Percentiles rank a stretch among this genome's conserved stretches.
These are phyloP conservation scores for Promerops cafer DNA, from an alignment of 2,113 vertebrate species.

Conservation along the genomic window DNA sequence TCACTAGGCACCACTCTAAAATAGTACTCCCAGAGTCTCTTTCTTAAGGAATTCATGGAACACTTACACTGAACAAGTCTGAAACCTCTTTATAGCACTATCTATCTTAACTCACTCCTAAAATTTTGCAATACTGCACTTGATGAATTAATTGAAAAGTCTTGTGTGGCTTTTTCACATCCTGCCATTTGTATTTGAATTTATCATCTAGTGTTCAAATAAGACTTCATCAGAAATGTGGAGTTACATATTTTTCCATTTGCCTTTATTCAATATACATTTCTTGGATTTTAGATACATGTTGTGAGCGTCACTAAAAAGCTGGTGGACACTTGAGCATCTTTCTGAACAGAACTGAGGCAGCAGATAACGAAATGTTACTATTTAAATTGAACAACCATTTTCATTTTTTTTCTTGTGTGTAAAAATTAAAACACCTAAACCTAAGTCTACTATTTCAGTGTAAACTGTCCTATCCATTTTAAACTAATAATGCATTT, in stretches of 20 bases:
- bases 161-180: neutral
- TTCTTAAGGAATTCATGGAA: neutral
- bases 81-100: neutral
- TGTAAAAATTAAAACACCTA: conserved; percentile 41
- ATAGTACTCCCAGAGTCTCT: neutral
- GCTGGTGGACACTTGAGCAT: neutral
- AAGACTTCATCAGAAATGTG: neutral
- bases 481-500: conserved; percentile 71
- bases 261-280: neutral
- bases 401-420: neutral
- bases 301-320: neutral
- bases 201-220: neutral
- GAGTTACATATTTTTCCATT: neutral
- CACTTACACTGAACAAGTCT: neutral
- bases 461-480: conserved; percentile 52
- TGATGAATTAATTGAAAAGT: neutral
- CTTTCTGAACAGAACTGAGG: neutral
- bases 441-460: conserved; percentile 45
- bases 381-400: neutral
- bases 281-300: neutral
- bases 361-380: neutral
- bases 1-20: conserved; percentile 3
- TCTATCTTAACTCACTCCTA: neutral
- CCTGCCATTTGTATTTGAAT: neutral
- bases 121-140: neutral